These are phyloP conservation scores for Aphyosemion australe DNA, from an alignment of 2,113 vertebrate species.

Conservation along the genomic window DNA sequence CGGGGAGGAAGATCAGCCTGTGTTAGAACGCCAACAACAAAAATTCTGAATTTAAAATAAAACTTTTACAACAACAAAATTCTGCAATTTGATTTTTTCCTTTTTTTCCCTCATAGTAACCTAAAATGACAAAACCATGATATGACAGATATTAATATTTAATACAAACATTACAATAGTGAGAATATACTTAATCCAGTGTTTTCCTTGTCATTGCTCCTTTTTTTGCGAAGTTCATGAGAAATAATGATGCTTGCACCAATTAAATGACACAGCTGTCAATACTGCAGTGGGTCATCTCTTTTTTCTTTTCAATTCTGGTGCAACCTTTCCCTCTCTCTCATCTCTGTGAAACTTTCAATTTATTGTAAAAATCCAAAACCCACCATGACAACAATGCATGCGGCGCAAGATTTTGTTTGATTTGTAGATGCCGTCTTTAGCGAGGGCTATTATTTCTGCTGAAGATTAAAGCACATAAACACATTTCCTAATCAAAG, in stretches of 20 bases:
- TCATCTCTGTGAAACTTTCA: background rate
- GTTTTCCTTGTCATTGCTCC: background rate
- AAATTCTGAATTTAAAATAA: background rate
- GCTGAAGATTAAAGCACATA: background rate
- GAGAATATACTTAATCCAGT: background rate
- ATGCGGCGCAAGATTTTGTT: too few relatives aligned
- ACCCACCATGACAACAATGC: too few relatives aligned
- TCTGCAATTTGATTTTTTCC: too few relatives aligned
- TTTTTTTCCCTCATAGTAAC: too few relatives aligned
- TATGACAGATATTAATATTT: background rate
- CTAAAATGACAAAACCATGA: background rate
- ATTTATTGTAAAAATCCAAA: conserved; percentile 1
- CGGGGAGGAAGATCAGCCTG: conserved; percentile 5
- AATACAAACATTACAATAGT: background rate
- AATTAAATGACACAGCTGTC: conserved; percentile 40
- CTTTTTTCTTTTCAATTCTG: background rate
- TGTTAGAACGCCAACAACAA: background rate
- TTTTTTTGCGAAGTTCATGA: background rate
- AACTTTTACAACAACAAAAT: background rate
- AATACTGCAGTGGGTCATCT: conserved; percentile 25
- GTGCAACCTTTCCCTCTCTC: background rate
- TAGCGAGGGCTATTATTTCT: too few relatives aligned
- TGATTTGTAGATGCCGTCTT: too few relatives aligned
- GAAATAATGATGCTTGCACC: conserved; percentile 41
- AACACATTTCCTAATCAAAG: conserved; percentile 20